Percentiles rank a stretch among this genome's conserved stretches.
phyloP scores from a whole-genome alignment of 1,140 invertebrate species.

The Phymorhynchus buccinoides region DNA sequence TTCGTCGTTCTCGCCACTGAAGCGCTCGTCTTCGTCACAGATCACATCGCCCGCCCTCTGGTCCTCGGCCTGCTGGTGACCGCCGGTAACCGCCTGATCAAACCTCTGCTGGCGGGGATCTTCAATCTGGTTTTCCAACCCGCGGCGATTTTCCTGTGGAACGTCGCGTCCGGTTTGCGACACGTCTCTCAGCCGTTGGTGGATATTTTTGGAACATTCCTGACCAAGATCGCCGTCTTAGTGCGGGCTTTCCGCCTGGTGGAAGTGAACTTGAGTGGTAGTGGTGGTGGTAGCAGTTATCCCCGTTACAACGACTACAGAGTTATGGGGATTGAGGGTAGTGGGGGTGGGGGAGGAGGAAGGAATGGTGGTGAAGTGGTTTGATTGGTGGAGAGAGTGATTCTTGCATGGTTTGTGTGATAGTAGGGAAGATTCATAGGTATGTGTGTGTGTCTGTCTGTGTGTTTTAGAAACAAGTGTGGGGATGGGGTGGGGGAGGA shows the following conservation, averaged over 20 bases:
- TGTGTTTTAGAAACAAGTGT: no score
- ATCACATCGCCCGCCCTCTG: slow-evolving; percentile 22
- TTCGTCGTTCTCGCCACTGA: slow-evolving; percentile 14
- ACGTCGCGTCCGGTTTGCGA: slow-evolving; percentile 22
- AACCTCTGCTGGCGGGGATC: slow-evolving; percentile 22
- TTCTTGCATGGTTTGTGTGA: no score
- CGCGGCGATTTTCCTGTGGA: slow-evolving; percentile 25
- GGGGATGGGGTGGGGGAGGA: no score
- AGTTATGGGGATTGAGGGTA: not conserved
- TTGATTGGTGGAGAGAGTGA: not conserved
- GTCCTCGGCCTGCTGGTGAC: slow-evolving; percentile 17
- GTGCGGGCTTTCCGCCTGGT: slow-evolving; percentile 33
- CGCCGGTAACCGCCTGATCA: slow-evolving; percentile 25
- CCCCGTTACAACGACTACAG: not conserved
- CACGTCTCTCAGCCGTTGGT: slow-evolving; percentile 23
- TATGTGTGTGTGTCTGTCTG: no score
- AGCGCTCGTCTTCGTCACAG: not conserved
- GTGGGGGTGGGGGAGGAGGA: not conserved
- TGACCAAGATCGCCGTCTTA: slow-evolving; percentile 12
- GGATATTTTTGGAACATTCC: slow-evolving; percentile 16
- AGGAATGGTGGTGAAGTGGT: not conserved
- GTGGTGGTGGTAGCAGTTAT: not conserved
- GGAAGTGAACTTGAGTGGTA: slow-evolving; percentile 11
- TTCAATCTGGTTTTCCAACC: slow-evolving; percentile 37
- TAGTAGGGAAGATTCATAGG: no score